A percentile compares a stretch with the other conserved stretches of the same genome.
Conservation (phyloP, 2,888 invertebrate species). For the Cryptus armator region DNA sequence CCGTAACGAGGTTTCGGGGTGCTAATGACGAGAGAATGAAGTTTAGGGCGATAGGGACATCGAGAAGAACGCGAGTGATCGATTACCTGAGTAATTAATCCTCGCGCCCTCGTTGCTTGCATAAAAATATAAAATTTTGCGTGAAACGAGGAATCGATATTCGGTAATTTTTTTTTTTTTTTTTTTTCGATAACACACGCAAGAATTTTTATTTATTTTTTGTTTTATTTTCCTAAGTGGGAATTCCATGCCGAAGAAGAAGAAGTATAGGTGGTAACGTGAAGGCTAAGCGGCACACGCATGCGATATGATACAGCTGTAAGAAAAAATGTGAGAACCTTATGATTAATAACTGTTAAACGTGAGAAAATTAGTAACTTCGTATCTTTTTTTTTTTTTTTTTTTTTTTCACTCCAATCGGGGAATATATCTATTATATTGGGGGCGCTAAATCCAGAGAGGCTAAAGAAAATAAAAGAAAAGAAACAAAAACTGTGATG, state of each 20-base stretch:
- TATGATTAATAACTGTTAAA: conserved; percentile 31
- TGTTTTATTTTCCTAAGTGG: not conserved
- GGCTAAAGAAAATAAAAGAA: conserved; percentile 20
- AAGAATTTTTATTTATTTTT: not conserved
- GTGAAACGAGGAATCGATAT: conserved; percentile 11
- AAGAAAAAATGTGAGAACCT: conserved; percentile 33
- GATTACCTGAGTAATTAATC: conserved; percentile 40
- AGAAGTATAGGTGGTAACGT: conserved; percentile 18
- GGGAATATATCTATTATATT: conserved; percentile 11
- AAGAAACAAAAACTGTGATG: not conserved
- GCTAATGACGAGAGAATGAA: conserved; percentile 61
- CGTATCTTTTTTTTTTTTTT: not conserved
- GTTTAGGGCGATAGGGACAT: conserved; percentile 38
- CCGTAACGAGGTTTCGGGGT: conserved; percentile 28
- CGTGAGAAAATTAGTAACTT: conserved; percentile 35
- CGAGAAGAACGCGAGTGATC: not conserved
- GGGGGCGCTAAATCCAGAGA: conserved; percentile 40
- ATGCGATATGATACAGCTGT: conserved; percentile 55
- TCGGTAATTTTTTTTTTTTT: conserved; percentile 26
- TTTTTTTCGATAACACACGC: conserved; percentile 37
- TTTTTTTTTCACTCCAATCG: conserved; percentile 10
- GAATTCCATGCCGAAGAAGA: conserved; percentile 52
- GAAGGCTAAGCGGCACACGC: conserved; percentile 45
- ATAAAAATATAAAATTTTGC: conserved; percentile 14
- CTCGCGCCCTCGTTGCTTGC: conserved; percentile 55